These are phyloP conservation scores for Coregonus sp. DNA, from an alignment of 2,797 vertebrate species.

Conservation along the genomic window DNA sequence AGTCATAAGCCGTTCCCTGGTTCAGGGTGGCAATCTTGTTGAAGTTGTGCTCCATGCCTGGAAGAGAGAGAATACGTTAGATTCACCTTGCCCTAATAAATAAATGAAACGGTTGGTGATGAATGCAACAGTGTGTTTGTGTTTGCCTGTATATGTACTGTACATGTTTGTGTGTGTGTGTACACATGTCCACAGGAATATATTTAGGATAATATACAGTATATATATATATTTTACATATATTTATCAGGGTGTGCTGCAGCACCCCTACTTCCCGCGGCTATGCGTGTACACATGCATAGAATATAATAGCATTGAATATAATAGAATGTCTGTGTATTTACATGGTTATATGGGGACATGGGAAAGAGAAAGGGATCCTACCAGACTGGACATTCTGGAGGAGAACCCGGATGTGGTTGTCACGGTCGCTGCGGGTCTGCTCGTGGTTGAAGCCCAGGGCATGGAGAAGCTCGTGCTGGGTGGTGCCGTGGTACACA, in stretches of 20 bases:
- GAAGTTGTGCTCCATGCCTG: conserved; percentile 59
- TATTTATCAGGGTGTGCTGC: too few relatives aligned
- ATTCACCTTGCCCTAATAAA: neutral
- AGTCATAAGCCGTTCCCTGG: conserved; percentile 60
- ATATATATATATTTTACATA: too few relatives aligned
- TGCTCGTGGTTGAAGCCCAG: conserved; percentile 60
- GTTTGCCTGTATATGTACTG: neutral
- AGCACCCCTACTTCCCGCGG: too few relatives aligned
- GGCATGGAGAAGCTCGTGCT: conserved; percentile 56
- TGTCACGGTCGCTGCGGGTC: conserved; percentile 47
- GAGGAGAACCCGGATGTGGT: conserved; percentile 33
- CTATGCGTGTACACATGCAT: too few relatives aligned
- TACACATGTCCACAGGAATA: too few relatives aligned
- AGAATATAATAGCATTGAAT: too few relatives aligned
- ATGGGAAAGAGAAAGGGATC: neutral
- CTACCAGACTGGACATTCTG: conserved; percentile 34
- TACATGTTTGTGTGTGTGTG: too few relatives aligned
- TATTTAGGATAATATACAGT: too few relatives aligned
- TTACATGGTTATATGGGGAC: neutral
- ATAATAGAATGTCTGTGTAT: neutral
- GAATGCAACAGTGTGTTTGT: neutral
- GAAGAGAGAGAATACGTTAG: neutral
- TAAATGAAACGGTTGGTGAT: too few relatives aligned
- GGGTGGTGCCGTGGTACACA: conserved; percentile 25
- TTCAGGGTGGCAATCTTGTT: conserved; percentile 65